A percentile compares a stretch with the other conserved stretches of the same genome.
phyloP scores from a whole-genome alignment of 1,140 invertebrate genomes.

The Nomia melanderi region DNA sequence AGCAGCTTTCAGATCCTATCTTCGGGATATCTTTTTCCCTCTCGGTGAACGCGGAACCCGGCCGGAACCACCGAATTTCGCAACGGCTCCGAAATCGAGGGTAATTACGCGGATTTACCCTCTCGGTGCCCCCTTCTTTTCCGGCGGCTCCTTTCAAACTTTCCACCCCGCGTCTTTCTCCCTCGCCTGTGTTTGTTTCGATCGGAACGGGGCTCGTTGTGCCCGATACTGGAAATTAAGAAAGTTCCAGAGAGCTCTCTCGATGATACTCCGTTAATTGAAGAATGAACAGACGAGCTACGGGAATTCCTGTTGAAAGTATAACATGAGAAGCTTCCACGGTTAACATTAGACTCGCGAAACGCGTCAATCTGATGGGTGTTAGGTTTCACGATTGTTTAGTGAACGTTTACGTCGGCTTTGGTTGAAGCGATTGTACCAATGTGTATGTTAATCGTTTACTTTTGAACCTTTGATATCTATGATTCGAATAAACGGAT shows the following conservation, averaged over 20 bases:
- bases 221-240: background rate
- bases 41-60: slow-evolving; percentile 30
- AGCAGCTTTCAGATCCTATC: slow-evolving; percentile 62
- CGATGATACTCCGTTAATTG: too few species aligned
- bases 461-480: too few species aligned
- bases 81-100: slow-evolving; percentile 41
- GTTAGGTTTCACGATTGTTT: too few species aligned
- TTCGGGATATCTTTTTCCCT: slow-evolving; percentile 40
- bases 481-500: too few species aligned
- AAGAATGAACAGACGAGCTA: too few species aligned
- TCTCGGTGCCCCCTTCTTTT: background rate
- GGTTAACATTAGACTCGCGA: too few species aligned
- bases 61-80: slow-evolving; percentile 46
- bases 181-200: background rate
- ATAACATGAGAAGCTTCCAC: too few species aligned
- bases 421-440: too few species aligned
- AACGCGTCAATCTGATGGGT: too few species aligned
- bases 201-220: background rate
- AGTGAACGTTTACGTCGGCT: too few species aligned
- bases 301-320: too few species aligned
- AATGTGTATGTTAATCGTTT: too few species aligned
- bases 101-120: slow-evolving; percentile 49
- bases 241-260: background rate
- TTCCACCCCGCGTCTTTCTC: background rate
- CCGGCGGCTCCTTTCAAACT: background rate